These are phyloP conservation scores for Dicrostonyx torquatus DNA, from an alignment of 2,797 vertebrate genomes.

Conservation along the genomic window DNA sequence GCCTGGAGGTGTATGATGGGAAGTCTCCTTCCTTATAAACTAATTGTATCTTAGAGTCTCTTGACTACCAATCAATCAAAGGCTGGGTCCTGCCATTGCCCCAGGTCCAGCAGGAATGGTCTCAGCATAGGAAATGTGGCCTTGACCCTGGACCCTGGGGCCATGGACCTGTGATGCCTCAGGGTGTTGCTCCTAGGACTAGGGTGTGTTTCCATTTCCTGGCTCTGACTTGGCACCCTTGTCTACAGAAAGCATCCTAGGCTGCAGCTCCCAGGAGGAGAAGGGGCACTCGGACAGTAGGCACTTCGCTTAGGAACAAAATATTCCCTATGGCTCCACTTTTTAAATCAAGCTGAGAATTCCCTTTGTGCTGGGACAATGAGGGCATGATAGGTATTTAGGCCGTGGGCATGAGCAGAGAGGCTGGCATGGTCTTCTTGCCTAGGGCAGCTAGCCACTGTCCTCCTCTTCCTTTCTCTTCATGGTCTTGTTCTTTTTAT, in stretches of 20 bases:
- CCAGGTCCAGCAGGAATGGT: neutral
- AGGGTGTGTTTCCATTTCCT: neutral
- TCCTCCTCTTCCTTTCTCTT: neutral
- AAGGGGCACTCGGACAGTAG: neutral
- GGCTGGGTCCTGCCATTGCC: too few relatives aligned
- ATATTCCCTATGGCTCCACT: neutral
- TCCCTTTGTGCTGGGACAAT: neutral
- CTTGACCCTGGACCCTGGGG: neutral
- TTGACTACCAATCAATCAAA: too few relatives aligned
- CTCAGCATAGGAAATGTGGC: neutral
- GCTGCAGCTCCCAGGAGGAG: neutral
- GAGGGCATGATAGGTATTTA: fast-evolving
- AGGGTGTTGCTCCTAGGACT: neutral
- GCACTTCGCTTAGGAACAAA: neutral
- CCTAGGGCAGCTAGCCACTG: too few relatives aligned
- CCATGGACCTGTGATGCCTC: too few relatives aligned
- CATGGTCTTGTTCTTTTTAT: too few relatives aligned
- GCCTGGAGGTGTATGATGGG: fast-evolving
- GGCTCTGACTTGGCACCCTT: neutral
- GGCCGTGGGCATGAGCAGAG: neutral
- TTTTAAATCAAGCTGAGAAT: neutral
- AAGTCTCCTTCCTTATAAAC: neutral
- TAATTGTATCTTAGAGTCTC: neutral
- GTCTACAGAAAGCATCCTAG: neutral
- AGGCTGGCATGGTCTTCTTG: neutral